phyloP scores from a whole-genome alignment of 1,140 invertebrate species.

The Aphaenogaster floridana region DNA sequence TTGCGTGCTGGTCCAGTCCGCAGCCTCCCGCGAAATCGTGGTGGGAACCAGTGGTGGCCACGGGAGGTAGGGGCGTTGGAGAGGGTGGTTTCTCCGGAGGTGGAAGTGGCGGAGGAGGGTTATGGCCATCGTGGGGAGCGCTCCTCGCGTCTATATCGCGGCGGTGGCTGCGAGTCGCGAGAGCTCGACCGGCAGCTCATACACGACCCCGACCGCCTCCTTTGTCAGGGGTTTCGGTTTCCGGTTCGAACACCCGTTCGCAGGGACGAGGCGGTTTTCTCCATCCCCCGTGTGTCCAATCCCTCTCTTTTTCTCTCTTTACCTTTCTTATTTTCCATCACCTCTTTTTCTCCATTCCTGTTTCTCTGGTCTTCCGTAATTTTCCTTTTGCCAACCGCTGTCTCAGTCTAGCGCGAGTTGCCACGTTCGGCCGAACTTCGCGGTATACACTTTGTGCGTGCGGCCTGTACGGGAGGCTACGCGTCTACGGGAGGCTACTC shows the following conservation, averaged over 20 bases:
- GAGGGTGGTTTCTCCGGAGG: slow-evolving; percentile 42
- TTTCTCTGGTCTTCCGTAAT: slow-evolving; percentile 63
- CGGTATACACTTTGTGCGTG: slow-evolving; percentile 38
- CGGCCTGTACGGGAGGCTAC: slow-evolving; percentile 12
- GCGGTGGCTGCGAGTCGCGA: slow-evolving; percentile 76
- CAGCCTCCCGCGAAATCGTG: slow-evolving; percentile 83
- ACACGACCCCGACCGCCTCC: slow-evolving; percentile 75
- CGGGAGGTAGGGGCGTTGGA: slow-evolving; percentile 52
- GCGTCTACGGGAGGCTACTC: slow-evolving; percentile 30
- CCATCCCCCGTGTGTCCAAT: slow-evolving; percentile 51
- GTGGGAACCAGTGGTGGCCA: slow-evolving; percentile 75
- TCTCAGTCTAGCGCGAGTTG: slow-evolving; percentile 73
- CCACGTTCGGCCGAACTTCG: slow-evolving; percentile 49
- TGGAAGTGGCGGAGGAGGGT: slow-evolving; percentile 65
- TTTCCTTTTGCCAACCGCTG: slow-evolving; percentile 61
- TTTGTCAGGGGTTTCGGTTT: slow-evolving; percentile 74
- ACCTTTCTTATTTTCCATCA: slow-evolving; percentile 46
- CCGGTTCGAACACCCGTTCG: slow-evolving; percentile 73
- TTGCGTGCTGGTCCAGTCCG: slow-evolving; percentile 85
- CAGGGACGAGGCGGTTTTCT: slow-evolving; percentile 70
- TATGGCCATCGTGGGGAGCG: slow-evolving; percentile 66
- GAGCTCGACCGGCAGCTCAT: slow-evolving; percentile 72
- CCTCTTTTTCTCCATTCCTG: slow-evolving; percentile 61
- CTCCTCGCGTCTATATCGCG: slow-evolving; percentile 74
- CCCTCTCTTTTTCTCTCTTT: slow-evolving; percentile 55